Conservation (phyloP, 37 sponge, comb jelly and placozoan genomes). For the Bolinopsis microptera region DNA sequence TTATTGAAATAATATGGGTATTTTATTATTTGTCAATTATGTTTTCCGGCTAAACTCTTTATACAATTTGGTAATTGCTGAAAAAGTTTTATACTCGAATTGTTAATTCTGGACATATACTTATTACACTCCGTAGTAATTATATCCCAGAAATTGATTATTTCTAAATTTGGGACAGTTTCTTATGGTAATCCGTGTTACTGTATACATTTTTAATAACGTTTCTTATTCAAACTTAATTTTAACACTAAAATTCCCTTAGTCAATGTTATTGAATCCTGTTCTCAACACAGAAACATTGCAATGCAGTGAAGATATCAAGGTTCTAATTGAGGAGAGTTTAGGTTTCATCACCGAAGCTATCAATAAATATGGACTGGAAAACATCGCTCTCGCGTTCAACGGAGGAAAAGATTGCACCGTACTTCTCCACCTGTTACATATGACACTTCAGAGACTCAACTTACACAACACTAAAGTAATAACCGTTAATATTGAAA, state of each 20-base stretch:
- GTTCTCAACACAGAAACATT: not conserved
- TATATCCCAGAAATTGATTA: no score
- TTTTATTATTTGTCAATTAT: no score
- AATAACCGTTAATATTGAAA: slow-evolving; percentile 71
- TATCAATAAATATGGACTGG: slow-evolving; percentile 24
- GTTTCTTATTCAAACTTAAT: no score
- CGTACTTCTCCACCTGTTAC: slow-evolving; percentile 76
- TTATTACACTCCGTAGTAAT: no score
- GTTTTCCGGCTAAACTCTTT: no score
- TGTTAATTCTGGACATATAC: no score
- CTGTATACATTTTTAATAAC: no score
- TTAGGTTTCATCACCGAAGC: not conserved
- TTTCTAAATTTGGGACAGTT: no score
- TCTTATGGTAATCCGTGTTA: no score
- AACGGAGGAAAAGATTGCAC: slow-evolving; percentile 99
- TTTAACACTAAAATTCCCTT: not conserved
- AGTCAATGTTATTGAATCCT: slow-evolving; percentile 36
- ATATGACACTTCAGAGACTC: slow-evolving; percentile 68
- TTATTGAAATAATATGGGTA: no score
- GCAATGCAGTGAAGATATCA: not conserved
- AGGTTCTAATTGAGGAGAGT: not conserved
- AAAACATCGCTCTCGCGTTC: slow-evolving; percentile 82
- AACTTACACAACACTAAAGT: slow-evolving; percentile 61
- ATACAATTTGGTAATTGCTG: no score
- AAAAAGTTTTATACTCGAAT: no score